Evolutionary conservation across 2,797 vertebrate species (phyloP).

Genomic region (Tinamus major): DNA sequence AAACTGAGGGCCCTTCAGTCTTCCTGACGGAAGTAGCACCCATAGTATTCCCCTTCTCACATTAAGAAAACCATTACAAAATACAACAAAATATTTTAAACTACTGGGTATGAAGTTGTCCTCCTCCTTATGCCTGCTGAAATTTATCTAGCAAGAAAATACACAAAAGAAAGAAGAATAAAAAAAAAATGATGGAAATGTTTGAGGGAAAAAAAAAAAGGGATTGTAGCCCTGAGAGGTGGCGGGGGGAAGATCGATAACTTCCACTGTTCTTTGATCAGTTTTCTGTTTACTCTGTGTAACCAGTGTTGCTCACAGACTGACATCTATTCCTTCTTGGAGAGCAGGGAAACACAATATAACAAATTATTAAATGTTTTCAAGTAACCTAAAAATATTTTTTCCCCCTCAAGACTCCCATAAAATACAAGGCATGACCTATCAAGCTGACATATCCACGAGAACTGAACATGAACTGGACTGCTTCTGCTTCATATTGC

Average conservation of each 20-base stretch:
- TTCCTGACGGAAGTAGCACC: neutral
- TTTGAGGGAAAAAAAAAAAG: neutral
- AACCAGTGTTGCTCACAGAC: neutral
- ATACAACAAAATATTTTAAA: neutral
- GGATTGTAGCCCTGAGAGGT: neutral
- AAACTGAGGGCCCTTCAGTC: neutral
- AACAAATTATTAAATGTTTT: conserved; percentile 1
- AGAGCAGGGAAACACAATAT: neutral
- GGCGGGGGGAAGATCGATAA: neutral
- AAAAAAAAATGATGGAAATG: neutral
- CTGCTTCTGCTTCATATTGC: conserved; percentile 42
- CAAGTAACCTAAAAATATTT: neutral
- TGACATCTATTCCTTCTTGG: neutral
- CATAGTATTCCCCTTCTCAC: neutral
- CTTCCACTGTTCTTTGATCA: neutral
- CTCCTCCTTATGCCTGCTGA: neutral
- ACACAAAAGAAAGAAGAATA: neutral
- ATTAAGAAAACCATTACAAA: neutral
- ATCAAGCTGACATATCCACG: conserved; percentile 18
- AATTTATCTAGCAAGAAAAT: neutral
- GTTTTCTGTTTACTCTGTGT: neutral
- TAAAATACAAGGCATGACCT: neutral
- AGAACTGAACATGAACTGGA: conserved; percentile 14
- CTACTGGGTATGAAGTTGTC: neutral
- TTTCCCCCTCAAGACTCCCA: neutral